These are phyloP conservation scores for Caranx ignobilis DNA, from an alignment of 2,113 vertebrate genomes.

Conservation along the genomic window DNA sequence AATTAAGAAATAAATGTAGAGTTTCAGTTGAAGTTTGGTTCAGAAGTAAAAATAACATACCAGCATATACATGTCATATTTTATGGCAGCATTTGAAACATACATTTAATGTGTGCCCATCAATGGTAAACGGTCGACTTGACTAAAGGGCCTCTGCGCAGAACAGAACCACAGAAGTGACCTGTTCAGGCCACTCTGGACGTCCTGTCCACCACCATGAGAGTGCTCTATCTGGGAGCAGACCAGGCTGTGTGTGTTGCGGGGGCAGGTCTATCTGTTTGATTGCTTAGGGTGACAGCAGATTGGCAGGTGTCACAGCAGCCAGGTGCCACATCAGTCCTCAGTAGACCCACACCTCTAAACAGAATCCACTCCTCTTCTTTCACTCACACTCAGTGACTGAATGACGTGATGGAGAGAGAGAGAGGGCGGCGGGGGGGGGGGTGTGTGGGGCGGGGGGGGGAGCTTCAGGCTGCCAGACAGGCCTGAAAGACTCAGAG, in stretches of 20 bases:
- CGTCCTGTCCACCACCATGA: background rate
- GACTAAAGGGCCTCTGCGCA: background rate
- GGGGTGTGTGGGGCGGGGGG: too few species aligned
- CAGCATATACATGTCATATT: too few species aligned
- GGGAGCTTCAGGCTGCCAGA: slow-evolving; percentile 7
- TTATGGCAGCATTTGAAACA: too few species aligned
- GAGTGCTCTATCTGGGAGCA: background rate
- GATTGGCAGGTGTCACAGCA: slow-evolving; percentile 40
- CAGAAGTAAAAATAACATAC: too few species aligned
- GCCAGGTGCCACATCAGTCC: slow-evolving; percentile 27
- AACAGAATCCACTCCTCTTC: slow-evolving; percentile 3
- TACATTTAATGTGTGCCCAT: too few species aligned
- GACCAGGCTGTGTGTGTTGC: background rate
- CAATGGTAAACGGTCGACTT: background rate
- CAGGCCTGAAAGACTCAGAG: slow-evolving; percentile 27
- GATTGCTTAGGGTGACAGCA: slow-evolving; percentile 30
- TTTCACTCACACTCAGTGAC: background rate
- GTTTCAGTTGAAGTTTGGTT: too few species aligned
- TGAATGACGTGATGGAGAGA: slow-evolving; percentile 31
- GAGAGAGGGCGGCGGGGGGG: background rate
- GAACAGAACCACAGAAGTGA: background rate
- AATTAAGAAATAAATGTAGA: too few species aligned
- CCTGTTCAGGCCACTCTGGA: background rate
- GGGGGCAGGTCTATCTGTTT: slow-evolving; percentile 2
- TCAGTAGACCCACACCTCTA: slow-evolving; percentile 19